Evolutionary conservation across 2,113 vertebrate genomes (phyloP).

Genomic region (Trichechus manatus): DNA sequence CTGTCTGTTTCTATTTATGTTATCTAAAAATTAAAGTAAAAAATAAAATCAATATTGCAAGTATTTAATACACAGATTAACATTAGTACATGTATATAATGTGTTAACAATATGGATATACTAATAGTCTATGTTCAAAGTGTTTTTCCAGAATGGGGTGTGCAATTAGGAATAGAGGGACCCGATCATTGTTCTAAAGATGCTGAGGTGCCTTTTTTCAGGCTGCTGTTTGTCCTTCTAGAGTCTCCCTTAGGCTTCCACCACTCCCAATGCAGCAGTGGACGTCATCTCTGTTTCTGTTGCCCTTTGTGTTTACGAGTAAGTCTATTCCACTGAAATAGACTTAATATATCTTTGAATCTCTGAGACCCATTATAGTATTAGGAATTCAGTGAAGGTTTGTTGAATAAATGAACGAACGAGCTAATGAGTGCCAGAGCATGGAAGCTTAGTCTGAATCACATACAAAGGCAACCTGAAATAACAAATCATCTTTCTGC

Average conservation of each 20-base stretch:
- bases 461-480: neutral
- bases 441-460: neutral
- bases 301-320: neutral
- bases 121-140: neutral
- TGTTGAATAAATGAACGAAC: slow-evolving; percentile 1
- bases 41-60: neutral
- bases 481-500: slow-evolving; percentile 32
- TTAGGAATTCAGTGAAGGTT: neutral
- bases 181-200: neutral
- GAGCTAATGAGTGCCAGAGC: neutral
- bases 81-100: neutral
- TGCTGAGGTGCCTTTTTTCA: neutral
- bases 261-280: too few relatives aligned
- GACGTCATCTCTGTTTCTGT: too few relatives aligned
- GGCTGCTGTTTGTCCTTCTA: neutral
- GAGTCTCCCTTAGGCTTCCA: neutral
- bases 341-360: neutral
- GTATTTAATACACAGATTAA: neutral
- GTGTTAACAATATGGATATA: neutral
- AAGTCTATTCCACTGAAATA: neutral
- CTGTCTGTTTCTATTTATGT: neutral
- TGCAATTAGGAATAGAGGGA: neutral
- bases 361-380: neutral
- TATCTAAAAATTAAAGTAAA: slow-evolving; percentile 22
- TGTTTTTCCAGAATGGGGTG: neutral